phyloP scores from a whole-genome alignment of 2,113 vertebrate genomes.

The Turdus rufiventris region DNA sequence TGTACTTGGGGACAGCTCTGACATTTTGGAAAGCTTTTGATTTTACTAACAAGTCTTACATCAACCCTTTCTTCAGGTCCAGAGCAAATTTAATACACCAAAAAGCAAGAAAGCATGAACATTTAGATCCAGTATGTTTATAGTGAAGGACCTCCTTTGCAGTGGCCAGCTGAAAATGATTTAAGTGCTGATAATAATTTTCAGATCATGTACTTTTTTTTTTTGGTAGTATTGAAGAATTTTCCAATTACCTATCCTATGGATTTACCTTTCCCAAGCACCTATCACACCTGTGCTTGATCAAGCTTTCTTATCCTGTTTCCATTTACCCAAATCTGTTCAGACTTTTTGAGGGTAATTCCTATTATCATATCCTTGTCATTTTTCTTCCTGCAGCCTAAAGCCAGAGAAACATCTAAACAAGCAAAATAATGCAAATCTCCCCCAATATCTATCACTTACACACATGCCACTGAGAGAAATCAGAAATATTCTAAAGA shows the following conservation, averaged over 20 bases:
- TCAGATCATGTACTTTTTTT: not conserved
- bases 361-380: not conserved
- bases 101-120: not conserved
- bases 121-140: not conserved
- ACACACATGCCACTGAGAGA: not conserved
- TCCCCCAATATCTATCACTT: not conserved
- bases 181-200: not conserved
- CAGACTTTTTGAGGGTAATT: not conserved
- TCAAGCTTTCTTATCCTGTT: not conserved
- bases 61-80: not conserved
- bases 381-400: not conserved
- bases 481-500: not conserved
- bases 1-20: not conserved
- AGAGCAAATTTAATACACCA: not conserved
- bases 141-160: not conserved
- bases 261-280: too few species aligned
- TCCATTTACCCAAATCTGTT: not conserved
- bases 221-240: not conserved
- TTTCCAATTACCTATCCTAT: not conserved
- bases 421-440: not conserved
- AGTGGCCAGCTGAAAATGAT: not conserved
- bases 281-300: not conserved
- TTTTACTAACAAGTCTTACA: not conserved
- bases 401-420: not conserved
- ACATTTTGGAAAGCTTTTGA: conserved; percentile 4